Evolutionary conservation across 2,888 invertebrate genomes (phyloP).

Genomic region (Pyralis farinalis): DNA sequence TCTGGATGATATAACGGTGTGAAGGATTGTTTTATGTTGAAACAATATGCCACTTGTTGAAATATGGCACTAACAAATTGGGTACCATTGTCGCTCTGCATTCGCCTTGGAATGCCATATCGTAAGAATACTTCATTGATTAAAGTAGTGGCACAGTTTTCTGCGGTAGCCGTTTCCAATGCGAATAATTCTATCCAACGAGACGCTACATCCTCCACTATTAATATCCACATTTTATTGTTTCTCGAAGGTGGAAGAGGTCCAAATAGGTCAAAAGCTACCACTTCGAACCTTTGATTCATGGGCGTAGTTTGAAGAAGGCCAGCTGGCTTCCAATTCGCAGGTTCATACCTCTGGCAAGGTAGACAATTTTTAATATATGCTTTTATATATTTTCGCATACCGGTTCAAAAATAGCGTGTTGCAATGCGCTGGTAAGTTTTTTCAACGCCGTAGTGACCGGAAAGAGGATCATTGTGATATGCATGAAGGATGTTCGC

Average conservation of each 20-base stretch:
- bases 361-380: background rate
- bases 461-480: conserved; percentile 14
- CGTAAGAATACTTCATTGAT: background rate
- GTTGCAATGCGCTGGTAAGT: conserved; percentile 15
- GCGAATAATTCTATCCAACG: conserved; percentile 1
- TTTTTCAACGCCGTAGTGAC: conserved; percentile 6
- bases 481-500: conserved; percentile 15
- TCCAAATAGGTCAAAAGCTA: conserved; percentile 10
- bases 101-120: background rate
- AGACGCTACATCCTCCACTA: background rate
- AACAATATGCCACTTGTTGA: background rate
- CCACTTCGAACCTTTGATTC: conserved; percentile 9
- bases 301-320: conserved; percentile 3
- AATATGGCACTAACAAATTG: background rate
- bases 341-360: conserved; percentile 9
- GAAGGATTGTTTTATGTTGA: too few species aligned
- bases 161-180: background rate
- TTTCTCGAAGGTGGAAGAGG: conserved; percentile 2
- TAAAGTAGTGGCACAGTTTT: background rate
- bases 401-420: conserved; percentile 21
- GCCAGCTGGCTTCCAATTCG: conserved; percentile 9
- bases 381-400: conserved; percentile 9
- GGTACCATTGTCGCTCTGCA: background rate
- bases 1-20: too few species aligned
- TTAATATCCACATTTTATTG: background rate